Base-by-base conservation (phyloP, 2,888 invertebrate genomes). In the Leptodirus hochenwartii region DNA sequence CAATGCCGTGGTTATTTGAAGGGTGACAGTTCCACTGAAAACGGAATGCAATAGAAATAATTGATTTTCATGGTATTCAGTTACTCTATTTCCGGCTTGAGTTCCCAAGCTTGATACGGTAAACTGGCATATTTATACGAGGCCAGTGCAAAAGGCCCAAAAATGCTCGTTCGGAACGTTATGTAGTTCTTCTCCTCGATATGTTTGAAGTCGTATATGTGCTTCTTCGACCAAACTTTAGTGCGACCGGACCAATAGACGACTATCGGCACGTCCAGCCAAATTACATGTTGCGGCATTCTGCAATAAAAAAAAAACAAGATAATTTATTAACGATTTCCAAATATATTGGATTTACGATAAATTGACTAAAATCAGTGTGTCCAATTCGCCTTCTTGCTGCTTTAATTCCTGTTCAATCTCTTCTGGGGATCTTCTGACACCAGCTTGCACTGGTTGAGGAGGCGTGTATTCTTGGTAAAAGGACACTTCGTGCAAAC, bases 101-200 rank as follows among this genome's bases (percentile, higher is more conserved):
- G 44, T 42, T 87, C 85, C 40, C 85, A 87, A 1, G 75, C 75
- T 50, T 87, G 87, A 48, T 71, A 85, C 0, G 87, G 87, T 45
- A 85, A 57, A 49, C 85, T 85, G 32, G 72, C 66, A 51, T 78
- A 84, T 29, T 71, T 66, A 34, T 72, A 64, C 0, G 71, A 60
- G 0, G 79, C 82, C 35, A 87, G 63, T 0, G 76, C 84, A 35
- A 77, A 73, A 1, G 69, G 68, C 1, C 54, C 54, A 38, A 78
- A 60, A 30, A 69, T 64, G 0, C 79, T 78, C 0, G 75, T 75
- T 29, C 81, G 60, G 44, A 85, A 84, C 37, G 77, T 73, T 24
- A 82, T 58, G 0, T 68, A 69, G 4, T 79, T 68, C 45, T 81
- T 80, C 43, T 85, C 84, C 48, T 87, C 87, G 47, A 82, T 82